phyloP scores from a whole-genome alignment of 2,888 invertebrate species.

The Choristoneura rosaceana region DNA sequence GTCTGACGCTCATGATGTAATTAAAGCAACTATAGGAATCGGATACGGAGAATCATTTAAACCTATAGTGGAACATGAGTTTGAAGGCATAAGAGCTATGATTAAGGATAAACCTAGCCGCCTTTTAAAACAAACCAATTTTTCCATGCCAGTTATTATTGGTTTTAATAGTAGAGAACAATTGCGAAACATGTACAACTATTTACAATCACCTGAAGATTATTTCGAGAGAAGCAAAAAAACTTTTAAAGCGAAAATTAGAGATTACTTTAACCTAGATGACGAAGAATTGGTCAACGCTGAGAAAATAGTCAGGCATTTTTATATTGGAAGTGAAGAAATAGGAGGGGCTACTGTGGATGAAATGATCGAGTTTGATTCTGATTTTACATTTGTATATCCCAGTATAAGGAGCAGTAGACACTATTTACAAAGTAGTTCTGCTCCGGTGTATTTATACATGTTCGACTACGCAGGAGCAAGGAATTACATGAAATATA shows the following conservation, averaged over 20 bases:
- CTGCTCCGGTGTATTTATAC: conserved; percentile 23
- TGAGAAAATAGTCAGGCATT: conserved; percentile 46
- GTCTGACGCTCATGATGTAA: conserved; percentile 26
- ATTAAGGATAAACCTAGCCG: conserved; percentile 28
- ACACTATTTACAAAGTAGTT: conserved; percentile 7
- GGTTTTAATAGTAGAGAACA: conserved; percentile 33
- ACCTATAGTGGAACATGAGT: conserved; percentile 17
- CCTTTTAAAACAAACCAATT: conserved; percentile 7
- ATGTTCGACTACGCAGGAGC: conserved; percentile 29
- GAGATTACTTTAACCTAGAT: conserved; percentile 46
- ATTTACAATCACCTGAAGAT: conserved; percentile 42
- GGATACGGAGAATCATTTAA: conserved; percentile 31
- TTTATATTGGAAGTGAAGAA: conserved; percentile 63
- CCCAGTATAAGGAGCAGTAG: conserved; percentile 19
- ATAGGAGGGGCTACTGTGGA: conserved; percentile 47
- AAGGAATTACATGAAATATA: conserved; percentile 31
- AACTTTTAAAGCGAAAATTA: conserved; percentile 47
- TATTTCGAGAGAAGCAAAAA: conserved; percentile 44
- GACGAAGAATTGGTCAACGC: conserved; percentile 41
- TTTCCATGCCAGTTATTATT: conserved; percentile 21
- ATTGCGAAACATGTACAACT: conserved; percentile 8
- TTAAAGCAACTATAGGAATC: conserved; percentile 18
- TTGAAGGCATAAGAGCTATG: conserved; percentile 28
- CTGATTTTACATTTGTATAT: conserved; percentile 55
- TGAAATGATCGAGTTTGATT: conserved; percentile 54